Evolutionary conservation across 2,797 vertebrate species (phyloP).

Genomic region (Toxotes lorentzi): DNA sequence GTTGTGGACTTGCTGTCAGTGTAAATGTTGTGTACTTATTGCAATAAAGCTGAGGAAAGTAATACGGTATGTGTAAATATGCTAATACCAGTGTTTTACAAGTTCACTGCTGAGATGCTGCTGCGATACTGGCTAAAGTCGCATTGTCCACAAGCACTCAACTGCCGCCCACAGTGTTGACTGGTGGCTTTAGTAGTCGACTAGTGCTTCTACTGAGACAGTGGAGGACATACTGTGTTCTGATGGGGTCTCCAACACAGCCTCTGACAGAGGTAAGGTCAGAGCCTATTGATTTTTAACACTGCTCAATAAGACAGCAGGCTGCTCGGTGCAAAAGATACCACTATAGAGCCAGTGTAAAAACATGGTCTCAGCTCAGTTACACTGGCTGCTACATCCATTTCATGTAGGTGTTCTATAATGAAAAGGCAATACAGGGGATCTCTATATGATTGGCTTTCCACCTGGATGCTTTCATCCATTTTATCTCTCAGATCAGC

Average conservation of each 20-base stretch:
- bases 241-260: constrained; percentile 77
- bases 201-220: constrained; percentile 48
- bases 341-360: constrained; percentile 50
- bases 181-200: constrained; percentile 49
- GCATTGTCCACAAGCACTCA: constrained; percentile 19
- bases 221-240: constrained; percentile 64
- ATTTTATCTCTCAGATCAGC: constrained; percentile 76
- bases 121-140: constrained; percentile 8
- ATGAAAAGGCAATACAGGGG: constrained; percentile 75
- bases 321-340: constrained; percentile 57
- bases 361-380: constrained; percentile 63
- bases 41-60: not conserved
- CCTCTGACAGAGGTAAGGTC: constrained; percentile 80
- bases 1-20: not conserved
- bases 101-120: constrained; percentile 18
- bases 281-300: constrained; percentile 84
- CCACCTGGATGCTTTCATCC: constrained; percentile 77
- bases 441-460: constrained; percentile 78
- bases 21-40: not conserved
- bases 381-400: constrained; percentile 64
- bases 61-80: not conserved
- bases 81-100: not conserved
- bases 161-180: constrained; percentile 27
- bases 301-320: constrained; percentile 67
- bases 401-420: constrained; percentile 71